These are phyloP conservation scores for Myotis myotis DNA, from an alignment of 2,797 vertebrate species.

Conservation along the genomic window DNA sequence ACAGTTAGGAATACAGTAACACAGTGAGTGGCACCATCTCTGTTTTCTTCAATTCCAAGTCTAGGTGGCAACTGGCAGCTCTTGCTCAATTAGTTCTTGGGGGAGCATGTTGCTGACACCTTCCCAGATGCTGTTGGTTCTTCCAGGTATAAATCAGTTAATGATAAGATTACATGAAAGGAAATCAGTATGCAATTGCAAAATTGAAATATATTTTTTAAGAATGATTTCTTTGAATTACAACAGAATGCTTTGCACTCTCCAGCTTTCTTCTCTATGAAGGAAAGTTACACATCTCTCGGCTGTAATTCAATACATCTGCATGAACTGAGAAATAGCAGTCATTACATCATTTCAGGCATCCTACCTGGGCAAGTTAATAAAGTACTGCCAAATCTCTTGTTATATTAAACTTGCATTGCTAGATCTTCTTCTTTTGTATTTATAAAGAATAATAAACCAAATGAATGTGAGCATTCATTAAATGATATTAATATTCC, in stretches of 20 bases:
- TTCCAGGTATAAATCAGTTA: neutral
- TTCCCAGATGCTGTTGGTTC: neutral
- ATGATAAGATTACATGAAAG: slow-evolving; percentile 16
- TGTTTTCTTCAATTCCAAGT: neutral
- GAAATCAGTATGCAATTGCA: neutral
- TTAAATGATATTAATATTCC: slow-evolving; percentile 38
- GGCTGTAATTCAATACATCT: neutral
- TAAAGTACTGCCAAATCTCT: slow-evolving; percentile 16
- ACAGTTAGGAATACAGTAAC: neutral
- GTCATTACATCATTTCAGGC: neutral
- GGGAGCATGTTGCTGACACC: neutral
- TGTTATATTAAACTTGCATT: slow-evolving; percentile 5
- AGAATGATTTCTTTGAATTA: slow-evolving; percentile 18
- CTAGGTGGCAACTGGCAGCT: neutral
- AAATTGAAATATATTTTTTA: neutral
- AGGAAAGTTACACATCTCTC: neutral
- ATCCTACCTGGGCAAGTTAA: neutral
- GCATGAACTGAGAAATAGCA: slow-evolving; percentile 11
- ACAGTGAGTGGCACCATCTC: neutral
- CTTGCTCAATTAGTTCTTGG: neutral
- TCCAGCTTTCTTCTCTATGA: neutral
- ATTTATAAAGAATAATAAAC: slow-evolving; percentile 45
- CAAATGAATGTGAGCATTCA: slow-evolving; percentile 55
- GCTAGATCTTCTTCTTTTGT: slow-evolving; percentile 55
- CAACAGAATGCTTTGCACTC: neutral